These are phyloP conservation scores for Drosophila birchii DNA, from an alignment of 2,888 invertebrate species.

Conservation along the genomic window DNA sequence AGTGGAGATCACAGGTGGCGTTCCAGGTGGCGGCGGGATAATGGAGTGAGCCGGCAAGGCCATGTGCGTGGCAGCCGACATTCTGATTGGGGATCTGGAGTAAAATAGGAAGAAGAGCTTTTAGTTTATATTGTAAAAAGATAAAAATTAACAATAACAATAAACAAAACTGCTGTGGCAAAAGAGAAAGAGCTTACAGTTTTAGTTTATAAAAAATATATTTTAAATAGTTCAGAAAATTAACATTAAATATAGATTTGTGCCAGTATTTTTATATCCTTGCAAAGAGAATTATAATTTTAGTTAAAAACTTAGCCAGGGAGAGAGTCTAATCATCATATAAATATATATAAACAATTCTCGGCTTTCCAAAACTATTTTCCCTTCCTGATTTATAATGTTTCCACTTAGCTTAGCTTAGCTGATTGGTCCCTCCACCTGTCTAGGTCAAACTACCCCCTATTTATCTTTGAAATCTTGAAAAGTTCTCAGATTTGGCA, in stretches of 20 bases:
- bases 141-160: too few species aligned
- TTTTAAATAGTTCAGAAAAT: too few species aligned
- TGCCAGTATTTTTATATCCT: not conserved
- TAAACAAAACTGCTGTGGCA: too few species aligned
- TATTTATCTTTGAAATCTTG: conserved; percentile 16
- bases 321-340: too few species aligned
- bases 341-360: too few species aligned
- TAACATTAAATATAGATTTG: not conserved
- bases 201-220: not conserved
- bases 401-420: not conserved
- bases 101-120: not conserved
- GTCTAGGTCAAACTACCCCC: conserved; percentile 16
- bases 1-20: conserved; percentile 34
- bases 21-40: conserved; percentile 31
- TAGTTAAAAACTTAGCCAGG: too few species aligned
- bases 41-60: conserved; percentile 71
- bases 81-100: conserved; percentile 15
- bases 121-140: too few species aligned
- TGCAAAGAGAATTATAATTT: too few species aligned
- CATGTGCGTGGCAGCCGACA: conserved; percentile 70
- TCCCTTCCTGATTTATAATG: not conserved
- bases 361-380: too few species aligned
- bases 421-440: not conserved
- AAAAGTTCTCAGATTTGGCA: conserved; percentile 11
- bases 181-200: too few species aligned